phyloP scores from a whole-genome alignment of 2,113 vertebrate species.

The Entomyzon cyanotis region DNA sequence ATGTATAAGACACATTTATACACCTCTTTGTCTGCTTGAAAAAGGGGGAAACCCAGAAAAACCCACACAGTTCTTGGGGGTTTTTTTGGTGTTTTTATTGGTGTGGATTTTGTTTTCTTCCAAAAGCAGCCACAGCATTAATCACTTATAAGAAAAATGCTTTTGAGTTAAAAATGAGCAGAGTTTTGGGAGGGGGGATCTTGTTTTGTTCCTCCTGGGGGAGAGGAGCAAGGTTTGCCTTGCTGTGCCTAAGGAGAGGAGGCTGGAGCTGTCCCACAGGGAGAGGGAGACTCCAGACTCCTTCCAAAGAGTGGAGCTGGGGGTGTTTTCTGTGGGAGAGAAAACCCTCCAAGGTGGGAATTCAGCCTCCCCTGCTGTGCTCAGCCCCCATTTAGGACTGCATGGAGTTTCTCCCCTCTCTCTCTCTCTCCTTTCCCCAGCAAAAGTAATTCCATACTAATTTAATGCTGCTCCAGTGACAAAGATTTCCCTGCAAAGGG shows the following conservation, averaged over 20 bases:
- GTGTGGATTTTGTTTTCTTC: neutral
- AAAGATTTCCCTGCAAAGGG: rapidly evolving
- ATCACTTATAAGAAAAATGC: neutral
- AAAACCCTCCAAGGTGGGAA: neutral
- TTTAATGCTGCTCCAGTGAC: rapidly evolving
- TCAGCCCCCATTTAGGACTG: neutral
- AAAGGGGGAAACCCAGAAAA: neutral
- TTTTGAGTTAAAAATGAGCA: neutral
- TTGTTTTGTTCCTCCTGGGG: neutral
- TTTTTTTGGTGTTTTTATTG: neutral
- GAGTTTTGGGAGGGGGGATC: neutral
- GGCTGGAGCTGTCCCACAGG: rapidly evolving
- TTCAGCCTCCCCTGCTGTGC: too few species aligned
- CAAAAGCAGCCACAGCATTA: neutral
- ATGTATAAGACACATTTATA: slow-evolving; percentile 48
- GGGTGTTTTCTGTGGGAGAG: rapidly evolving
- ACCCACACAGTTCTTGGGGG: neutral
- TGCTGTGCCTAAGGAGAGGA: neutral
- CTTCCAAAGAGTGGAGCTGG: neutral
- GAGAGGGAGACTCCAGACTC: neutral
- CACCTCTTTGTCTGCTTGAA: slow-evolving; percentile 48
- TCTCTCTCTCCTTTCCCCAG: neutral
- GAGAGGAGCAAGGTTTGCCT: neutral
- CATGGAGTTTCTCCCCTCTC: neutral
- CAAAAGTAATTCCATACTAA: neutral